phyloP scores from a whole-genome alignment of 2,113 vertebrate species.

The Emydocephalus ijimae region DNA sequence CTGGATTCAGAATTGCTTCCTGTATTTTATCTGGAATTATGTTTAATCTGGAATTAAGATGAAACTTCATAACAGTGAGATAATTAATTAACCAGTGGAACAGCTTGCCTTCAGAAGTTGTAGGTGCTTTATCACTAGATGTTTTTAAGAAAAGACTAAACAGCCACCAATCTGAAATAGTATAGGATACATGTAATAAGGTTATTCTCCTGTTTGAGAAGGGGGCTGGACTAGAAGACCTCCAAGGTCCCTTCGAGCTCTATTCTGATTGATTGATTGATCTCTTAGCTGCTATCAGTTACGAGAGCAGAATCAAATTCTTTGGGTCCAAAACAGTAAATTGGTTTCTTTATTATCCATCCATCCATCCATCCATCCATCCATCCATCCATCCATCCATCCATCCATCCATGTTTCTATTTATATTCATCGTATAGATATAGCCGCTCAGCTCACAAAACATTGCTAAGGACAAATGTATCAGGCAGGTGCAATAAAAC shows the following conservation, averaged over 20 bases:
- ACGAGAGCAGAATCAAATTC: not conserved
- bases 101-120: not conserved
- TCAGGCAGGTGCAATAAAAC: not conserved
- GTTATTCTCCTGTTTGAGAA: not conserved
- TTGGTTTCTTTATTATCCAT: not conserved
- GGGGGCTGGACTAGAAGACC: not conserved
- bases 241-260: not conserved
- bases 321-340: not conserved
- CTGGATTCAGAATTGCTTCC: not conserved
- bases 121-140: not conserved
- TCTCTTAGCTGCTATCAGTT: not conserved
- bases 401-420: not conserved
- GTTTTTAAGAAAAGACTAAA: not conserved
- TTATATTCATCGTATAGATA: not conserved
- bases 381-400: not conserved
- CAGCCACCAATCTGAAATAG: too few species aligned
- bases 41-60: not conserved
- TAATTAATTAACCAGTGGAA: not conserved
- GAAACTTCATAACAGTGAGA: not conserved
- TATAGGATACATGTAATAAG: not conserved
- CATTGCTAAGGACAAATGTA: not conserved
- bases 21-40: not conserved
- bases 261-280: not conserved
- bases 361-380: not conserved
- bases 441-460: not conserved